phyloP scores from a whole-genome alignment of 2,888 invertebrate species.

The Rhingia campestris region DNA sequence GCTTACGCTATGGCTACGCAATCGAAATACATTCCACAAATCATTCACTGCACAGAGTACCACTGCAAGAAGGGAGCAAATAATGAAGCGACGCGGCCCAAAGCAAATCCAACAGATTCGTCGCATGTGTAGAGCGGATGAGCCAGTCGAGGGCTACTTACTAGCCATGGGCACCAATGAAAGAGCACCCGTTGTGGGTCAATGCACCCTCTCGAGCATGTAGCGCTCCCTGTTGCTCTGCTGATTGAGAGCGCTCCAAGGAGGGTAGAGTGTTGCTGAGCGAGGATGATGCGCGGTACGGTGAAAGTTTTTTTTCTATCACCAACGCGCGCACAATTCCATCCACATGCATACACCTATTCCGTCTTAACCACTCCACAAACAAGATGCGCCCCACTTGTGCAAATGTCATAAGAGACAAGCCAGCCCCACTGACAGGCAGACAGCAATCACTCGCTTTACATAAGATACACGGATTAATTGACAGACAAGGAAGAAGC shows the following conservation, averaged over 20 bases:
- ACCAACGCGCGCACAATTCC: slow-evolving; percentile 55
- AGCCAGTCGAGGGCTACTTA: not conserved
- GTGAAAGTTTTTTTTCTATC: slow-evolving; percentile 71
- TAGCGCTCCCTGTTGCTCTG: slow-evolving; percentile 11
- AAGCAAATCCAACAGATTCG: slow-evolving; percentile 7
- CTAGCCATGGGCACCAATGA: slow-evolving; percentile 17
- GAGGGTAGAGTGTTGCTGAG: not conserved
- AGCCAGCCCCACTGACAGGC: slow-evolving; percentile 57
- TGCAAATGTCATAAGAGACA: slow-evolving; percentile 63
- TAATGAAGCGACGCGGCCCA: slow-evolving; percentile 4
- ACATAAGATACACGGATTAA: slow-evolving; percentile 72
- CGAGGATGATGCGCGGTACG: slow-evolving; percentile 42
- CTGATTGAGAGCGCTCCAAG: not conserved
- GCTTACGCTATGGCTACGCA: slow-evolving; percentile 13
- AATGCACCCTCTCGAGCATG: slow-evolving; percentile 49
- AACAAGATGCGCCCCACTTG: slow-evolving; percentile 58
- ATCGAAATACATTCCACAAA: slow-evolving; percentile 70
- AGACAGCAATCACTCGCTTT: slow-evolving; percentile 73
- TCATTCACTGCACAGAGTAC: slow-evolving; percentile 47
- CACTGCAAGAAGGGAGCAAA: slow-evolving; percentile 16
- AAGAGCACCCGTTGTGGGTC: slow-evolving; percentile 65
- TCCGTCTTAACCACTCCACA: slow-evolving; percentile 27
- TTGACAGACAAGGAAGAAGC: slow-evolving; percentile 73
- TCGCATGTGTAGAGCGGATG: not conserved
- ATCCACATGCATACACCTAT: slow-evolving; percentile 37